Percentiles rank a stretch among this genome's conserved stretches.
These are phyloP conservation scores for Acropternis orthonyx DNA, from an alignment of 2,797 vertebrate genomes.

Conservation along the genomic window DNA sequence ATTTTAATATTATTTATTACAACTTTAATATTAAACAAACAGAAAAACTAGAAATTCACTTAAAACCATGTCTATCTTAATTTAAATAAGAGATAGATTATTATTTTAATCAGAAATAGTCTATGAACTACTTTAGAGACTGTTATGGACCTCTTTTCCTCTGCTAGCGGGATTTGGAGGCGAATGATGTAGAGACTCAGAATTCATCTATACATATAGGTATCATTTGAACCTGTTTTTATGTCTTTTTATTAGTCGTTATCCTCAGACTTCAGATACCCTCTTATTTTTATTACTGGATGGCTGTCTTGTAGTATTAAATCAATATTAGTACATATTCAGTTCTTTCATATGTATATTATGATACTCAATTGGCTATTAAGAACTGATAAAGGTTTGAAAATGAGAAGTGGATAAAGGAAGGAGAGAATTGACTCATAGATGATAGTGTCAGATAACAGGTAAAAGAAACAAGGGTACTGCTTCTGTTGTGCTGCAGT, in stretches of 20 bases:
- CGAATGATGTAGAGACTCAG: background rate
- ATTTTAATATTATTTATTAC: background rate
- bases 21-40: background rate
- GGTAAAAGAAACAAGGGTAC: background rate
- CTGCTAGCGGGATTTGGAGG: background rate
- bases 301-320: background rate
- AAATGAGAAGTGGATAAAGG: background rate
- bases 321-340: background rate
- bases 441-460: background rate
- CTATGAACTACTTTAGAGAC: background rate
- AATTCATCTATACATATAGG: background rate
- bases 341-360: background rate
- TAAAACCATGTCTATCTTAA: background rate
- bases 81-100: background rate
- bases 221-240: background rate
- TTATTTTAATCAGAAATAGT: background rate
- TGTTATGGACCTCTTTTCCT: background rate
- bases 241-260: background rate
- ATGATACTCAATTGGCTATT: background rate
- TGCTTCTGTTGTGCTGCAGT: background rate
- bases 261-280: background rate
- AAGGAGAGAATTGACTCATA: background rate
- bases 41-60: background rate
- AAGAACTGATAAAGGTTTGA: background rate
- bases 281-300: background rate